Evolutionary conservation across 2,797 vertebrate species (phyloP), one percentile per base, ranked within the genome.

Genomic region (Betta splendens): DNA sequence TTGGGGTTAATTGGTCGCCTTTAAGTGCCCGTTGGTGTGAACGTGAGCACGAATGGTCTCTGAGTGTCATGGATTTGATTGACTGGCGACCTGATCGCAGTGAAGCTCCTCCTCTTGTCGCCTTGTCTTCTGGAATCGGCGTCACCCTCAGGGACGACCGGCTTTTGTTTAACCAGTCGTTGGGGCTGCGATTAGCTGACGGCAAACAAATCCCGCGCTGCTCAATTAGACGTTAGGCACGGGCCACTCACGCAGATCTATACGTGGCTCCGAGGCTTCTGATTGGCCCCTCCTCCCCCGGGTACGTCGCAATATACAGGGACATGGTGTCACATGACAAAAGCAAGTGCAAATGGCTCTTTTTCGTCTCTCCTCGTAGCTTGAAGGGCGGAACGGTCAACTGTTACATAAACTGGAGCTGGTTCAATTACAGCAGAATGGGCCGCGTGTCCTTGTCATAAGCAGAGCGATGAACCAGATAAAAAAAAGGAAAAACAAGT

Each of bases 221-320:
- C 15, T 44, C 23, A 56, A 43, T 79, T 4, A 74, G 44, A 37
- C n/a, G n/a, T n/a, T n/a, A n/a, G 37, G 40, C 38, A 46, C n/a
- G n/a, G n/a, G n/a, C n/a, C 47, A 45, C 47, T 46, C 28, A 64
- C 47, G 42, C 11, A 28, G 22, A n/a, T 65, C 61, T 55, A 64
- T 49, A 51, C 64, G 45, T 43, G 42, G 33, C 88, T 84, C 61
- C 35, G 42, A 87, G 88, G 79, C 84, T 84, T 85, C 89, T 87
- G 53, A 88, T 89, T 89, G 89, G n/a, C 85, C 89, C 83, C 70
- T 84, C 73, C 75, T 72, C 78, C 79, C 81, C 73, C 87, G 87
- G 88, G 88, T 90, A 87, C 88, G 89, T 84, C 85, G 75, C 80
- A 87, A 81, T 83, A 86, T 87, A 89, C 88, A 89, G 78, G 81